Evolutionary conservation across 1,140 invertebrate species (phyloP).

Genomic region (Gonioctena quinquepunctata): DNA sequence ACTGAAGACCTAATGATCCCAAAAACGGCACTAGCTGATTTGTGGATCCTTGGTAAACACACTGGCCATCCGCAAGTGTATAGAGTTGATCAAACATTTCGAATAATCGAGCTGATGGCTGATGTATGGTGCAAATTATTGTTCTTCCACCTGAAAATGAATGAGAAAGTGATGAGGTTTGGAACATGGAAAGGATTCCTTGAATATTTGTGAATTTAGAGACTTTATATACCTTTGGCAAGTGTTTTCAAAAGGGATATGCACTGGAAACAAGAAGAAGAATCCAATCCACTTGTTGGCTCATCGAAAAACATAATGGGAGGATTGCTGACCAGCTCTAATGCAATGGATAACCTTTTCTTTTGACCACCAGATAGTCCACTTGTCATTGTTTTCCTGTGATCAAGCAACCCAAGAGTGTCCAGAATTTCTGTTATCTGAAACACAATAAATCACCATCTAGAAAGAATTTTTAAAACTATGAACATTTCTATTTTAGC

Average conservation of each 20-base stretch:
- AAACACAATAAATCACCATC: too few species aligned
- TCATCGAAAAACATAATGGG: constrained; percentile 98
- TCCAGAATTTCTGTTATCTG: constrained; percentile 91
- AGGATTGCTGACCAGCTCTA: constrained; percentile 95
- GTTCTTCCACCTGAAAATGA: constrained; percentile 80
- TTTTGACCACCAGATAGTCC: constrained; percentile 94
- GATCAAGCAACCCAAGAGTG: constrained; percentile 83
- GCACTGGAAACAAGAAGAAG: constrained; percentile 92
- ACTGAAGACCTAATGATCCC: constrained; percentile 77
- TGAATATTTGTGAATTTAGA: too few species aligned
- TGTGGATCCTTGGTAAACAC: constrained; percentile 90
- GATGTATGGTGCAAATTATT: constrained; percentile 97
- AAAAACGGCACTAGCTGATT: constrained; percentile 87
- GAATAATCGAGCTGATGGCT: constrained; percentile 93
- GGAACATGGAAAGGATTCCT: too few species aligned
- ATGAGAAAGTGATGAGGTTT: too few species aligned
- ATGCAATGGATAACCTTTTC: constrained; percentile 93
- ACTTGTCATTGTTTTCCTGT: constrained; percentile 84
- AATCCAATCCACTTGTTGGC: constrained; percentile 94
- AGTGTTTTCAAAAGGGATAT: constrained; percentile 86
- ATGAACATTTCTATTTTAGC: too few species aligned
- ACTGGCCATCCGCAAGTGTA: constrained; percentile 90
- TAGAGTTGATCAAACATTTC: constrained; percentile 98
- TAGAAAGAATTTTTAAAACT: too few species aligned
- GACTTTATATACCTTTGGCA: constrained; percentile 72